Base-by-base conservation (phyloP, 2,113 vertebrate genomes). In the Rousettus leschenaultii region DNA sequence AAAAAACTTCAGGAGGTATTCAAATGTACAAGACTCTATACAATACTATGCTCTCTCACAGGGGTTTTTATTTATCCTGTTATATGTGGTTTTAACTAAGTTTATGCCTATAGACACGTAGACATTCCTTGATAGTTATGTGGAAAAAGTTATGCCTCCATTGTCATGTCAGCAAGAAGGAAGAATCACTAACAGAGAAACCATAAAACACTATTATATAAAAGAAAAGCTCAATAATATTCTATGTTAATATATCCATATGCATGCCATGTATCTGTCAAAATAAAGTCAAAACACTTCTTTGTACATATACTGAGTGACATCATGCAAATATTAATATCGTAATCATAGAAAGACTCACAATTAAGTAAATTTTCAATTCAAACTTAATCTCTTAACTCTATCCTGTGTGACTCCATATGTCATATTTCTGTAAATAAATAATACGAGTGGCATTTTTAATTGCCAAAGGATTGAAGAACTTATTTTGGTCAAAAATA, bases 211-310 rank as follows among this genome's bases (percentile, higher is more conserved):
- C 43, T 78, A 26, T 83, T 74, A 94, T 33, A 38, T 43, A 43
- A 80, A 74, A 94, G 66, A 70, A 95, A 88, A 94, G 16, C 3
- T 43, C 43, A 35, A 24, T 80, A 85, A 80, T 53, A 57, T 16
- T 33, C 5, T 70, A 30, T 43, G 40, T 61, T 74, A 86, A 57
- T 30, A 5, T 78, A 70, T 24, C 73, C 73, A 77, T 7, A 71
- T 35, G 70, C 30, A 35, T 93, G 61, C 30, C 63, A 79, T 9
- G 18, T 43, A 53, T 74, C 48, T 80, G 66, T 77, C 82, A 75
- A 96, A 94, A 92, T 77, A 88, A 85, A 61, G 30, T 96, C 71
- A 73, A 38, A 61, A 22, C 68, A 4, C 2, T 86, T 90, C 75
- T 28, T 45, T 13, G 19, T 59, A 4, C 6, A 83, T 43, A 65